Conservation (phyloP, 2,113 vertebrate genomes). For the Lepisosteus osseus region DNA sequence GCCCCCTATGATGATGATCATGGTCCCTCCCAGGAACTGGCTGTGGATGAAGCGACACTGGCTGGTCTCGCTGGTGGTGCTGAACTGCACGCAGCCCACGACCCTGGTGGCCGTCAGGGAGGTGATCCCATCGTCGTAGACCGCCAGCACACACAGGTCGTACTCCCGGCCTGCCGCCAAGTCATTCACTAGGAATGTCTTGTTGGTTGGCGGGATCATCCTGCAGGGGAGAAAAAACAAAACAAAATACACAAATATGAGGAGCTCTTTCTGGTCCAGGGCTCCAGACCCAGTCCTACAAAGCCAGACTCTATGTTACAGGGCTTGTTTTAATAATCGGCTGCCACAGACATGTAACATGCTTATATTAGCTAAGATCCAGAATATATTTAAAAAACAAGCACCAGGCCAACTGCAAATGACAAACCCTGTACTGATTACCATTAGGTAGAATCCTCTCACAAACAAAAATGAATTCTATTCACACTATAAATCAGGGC, state of each 20-base stretch:
- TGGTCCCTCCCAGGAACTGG: slow-evolving; percentile 89
- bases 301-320: no score
- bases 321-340: no score
- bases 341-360: no score
- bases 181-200: slow-evolving; percentile 86
- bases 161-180: slow-evolving; percentile 84
- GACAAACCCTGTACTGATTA: no score
- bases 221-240: slow-evolving; percentile 52
- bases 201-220: slow-evolving; percentile 87
- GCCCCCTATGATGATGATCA: slow-evolving; percentile 94
- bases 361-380: no score
- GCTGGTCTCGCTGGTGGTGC: slow-evolving; percentile 71
- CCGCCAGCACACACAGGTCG: slow-evolving; percentile 86
- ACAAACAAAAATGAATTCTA: no score
- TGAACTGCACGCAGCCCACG: slow-evolving; percentile 85
- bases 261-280: not conserved
- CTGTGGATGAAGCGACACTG: slow-evolving; percentile 82
- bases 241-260: not conserved
- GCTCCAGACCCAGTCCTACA: no score
- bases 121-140: slow-evolving; percentile 84
- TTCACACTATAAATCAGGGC: no score
- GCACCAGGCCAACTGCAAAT: no score
- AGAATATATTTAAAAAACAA: no score
- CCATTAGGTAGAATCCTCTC: no score
- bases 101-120: slow-evolving; percentile 79